Base-by-base conservation (phyloP, 2,113 vertebrate species). In the Myanophis thanlyinensis region DNA sequence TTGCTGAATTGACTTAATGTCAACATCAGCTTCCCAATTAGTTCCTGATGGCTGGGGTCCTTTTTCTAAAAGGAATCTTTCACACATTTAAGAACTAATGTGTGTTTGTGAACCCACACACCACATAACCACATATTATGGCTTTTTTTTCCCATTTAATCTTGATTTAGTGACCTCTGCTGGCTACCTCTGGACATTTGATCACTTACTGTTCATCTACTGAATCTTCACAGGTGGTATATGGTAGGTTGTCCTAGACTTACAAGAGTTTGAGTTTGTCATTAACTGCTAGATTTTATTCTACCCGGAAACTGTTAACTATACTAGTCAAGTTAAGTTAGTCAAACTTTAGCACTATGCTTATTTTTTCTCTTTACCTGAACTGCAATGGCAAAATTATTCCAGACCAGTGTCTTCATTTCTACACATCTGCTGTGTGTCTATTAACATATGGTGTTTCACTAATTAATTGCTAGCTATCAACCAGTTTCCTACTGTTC, bases 391-490 rank as follows among this genome's bases (percentile, higher is more conserved):
- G 52, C 49, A 85, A 49, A 95, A 93, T 96, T 80, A 80, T 44
- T 93, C 94, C 94, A 87, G 94, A 11, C 30, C 90, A 62, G 93
- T 52, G 86, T 92, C 89, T 97, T 84, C 85, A 49, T 87, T 93
- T 56, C 86, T 6, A 89, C 91, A 94, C 95, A 96, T 95, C 95
- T 97, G 96, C 88, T 97, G 40, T 30, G 93, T 54, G 92, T 56
- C 94, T 94, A 89, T 93, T 96, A 94, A 89, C 96, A 97, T 97
- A 96, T 93, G 95, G 93, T 94, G 27, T 95, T 94, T 96, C 85
- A 91, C 96, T 97, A 96, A 96, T 97, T 97, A 97, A 97, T 95
- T 94, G 91, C 91, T 95, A 94, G 88, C 93, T 94, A 96, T 94
- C 94, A 94, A 90, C 90, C 85, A 94, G 93, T 56, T 90, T 97